Conservation (phyloP, 2,888 invertebrate genomes). For the Papilio elwesi region DNA sequence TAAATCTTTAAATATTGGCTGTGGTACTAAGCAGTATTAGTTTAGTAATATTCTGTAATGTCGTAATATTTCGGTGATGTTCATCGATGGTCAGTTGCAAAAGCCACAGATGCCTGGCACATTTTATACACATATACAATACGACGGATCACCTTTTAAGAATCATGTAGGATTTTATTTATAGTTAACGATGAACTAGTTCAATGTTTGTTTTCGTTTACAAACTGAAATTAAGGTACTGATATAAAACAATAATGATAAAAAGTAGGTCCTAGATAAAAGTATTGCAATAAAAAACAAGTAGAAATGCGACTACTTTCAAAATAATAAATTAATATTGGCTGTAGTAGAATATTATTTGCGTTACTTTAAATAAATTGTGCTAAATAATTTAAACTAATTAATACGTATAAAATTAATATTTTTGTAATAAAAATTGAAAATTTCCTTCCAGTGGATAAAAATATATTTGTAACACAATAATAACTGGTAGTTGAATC, state of each 20-base stretch:
- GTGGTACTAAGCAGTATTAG: slow-evolving; percentile 32
- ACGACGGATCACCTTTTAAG: too few species aligned
- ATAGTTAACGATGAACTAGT: too few species aligned
- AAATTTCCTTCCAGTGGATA: not conserved
- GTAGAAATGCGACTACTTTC: not conserved
- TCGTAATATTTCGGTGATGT: not conserved
- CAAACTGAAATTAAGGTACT: too few species aligned
- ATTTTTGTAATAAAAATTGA: slow-evolving; percentile 2
- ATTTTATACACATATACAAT: too few species aligned
- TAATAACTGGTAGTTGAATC: not conserved
- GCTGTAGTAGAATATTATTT: slow-evolving; percentile 8
- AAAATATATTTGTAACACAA: not conserved
- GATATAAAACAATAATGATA: too few species aligned
- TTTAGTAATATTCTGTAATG: not conserved
- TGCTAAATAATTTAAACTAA: not conserved
- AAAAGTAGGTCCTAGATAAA: too few species aligned
- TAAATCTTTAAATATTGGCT: slow-evolving; percentile 34
- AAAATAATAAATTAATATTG: not conserved
- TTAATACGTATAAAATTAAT: not conserved
- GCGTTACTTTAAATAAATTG: not conserved
- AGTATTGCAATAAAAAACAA: not conserved
- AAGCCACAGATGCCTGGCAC: slow-evolving; percentile 8
- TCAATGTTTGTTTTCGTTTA: too few species aligned
- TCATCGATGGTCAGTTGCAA: slow-evolving; percentile 1
- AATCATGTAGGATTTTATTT: too few species aligned